Conservation (phyloP, 2,888 invertebrate species). For the Blastobasis adustella region DNA sequence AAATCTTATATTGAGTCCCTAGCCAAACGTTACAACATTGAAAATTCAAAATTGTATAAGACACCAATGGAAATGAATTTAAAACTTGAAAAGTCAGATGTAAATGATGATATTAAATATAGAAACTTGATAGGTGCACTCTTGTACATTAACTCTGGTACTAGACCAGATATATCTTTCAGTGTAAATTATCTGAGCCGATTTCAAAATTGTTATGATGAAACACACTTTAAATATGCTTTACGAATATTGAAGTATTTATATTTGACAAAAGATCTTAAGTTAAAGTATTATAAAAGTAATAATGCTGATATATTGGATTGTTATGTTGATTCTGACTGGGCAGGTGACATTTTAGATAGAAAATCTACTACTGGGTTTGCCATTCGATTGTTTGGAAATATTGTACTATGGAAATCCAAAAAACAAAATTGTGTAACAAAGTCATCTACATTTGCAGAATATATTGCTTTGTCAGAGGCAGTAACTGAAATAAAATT, state of each 20-base stretch:
- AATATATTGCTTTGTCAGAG: constrained; percentile 24
- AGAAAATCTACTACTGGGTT: constrained; percentile 29
- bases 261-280: constrained; percentile 14
- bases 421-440: constrained; percentile 28
- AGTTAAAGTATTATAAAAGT: constrained; percentile 18
- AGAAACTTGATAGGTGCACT: constrained; percentile 13
- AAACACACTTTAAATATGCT: constrained; percentile 12
- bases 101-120: constrained; percentile 12
- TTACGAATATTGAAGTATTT: constrained; percentile 19
- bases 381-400: constrained; percentile 31
- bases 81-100: constrained; percentile 13
- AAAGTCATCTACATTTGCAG: constrained; percentile 23
- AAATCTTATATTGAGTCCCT: constrained; percentile 20
- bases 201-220: constrained; percentile 11
- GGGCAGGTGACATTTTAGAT: too few species aligned
- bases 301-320: constrained; percentile 15
- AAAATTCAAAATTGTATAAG: constrained; percentile 20
- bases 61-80: constrained; percentile 12
- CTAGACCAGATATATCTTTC: constrained; percentile 13
- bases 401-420: constrained; percentile 30
- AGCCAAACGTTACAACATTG: constrained; percentile 17
- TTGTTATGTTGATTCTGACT: constrained; percentile 28
- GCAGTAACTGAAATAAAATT: constrained; percentile 20
- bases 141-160: constrained; percentile 11
- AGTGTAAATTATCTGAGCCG: constrained; percentile 26